These are phyloP conservation scores for Fragum fragum DNA, from an alignment of 2,888 invertebrate genomes.

Conservation along the genomic window DNA sequence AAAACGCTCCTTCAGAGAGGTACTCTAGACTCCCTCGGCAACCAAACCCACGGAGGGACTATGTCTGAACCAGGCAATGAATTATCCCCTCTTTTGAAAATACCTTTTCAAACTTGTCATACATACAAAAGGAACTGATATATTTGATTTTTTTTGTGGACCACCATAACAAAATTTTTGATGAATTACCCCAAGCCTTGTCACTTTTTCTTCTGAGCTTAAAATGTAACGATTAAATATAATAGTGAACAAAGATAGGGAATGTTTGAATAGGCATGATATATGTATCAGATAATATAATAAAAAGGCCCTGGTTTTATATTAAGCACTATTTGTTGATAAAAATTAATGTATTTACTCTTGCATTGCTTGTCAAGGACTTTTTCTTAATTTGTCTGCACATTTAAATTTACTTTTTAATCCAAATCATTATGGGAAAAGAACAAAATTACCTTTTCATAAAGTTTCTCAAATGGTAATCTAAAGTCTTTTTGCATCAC, in stretches of 20 bases:
- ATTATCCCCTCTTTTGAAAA: constrained; percentile 57
- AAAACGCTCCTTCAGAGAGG: constrained; percentile 25
- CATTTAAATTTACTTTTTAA: too few relatives aligned
- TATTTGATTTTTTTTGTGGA: constrained; percentile 57
- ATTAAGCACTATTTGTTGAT: constrained; percentile 52
- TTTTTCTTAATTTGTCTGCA: not conserved
- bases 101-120: constrained; percentile 64
- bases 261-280: constrained; percentile 64
- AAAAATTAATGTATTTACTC: constrained; percentile 43
- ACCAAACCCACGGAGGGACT: constrained; percentile 43
- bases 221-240: constrained; percentile 65
- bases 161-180: constrained; percentile 59
- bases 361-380: not conserved
- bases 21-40: constrained; percentile 56
- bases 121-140: constrained; percentile 62
- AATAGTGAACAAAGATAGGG: constrained; percentile 59
- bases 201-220: constrained; percentile 44
- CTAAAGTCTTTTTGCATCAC: too few relatives aligned
- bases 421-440: too few relatives aligned
- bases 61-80: constrained; percentile 52
- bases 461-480: too few relatives aligned
- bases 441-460: too few relatives aligned
- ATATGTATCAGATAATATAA: constrained; percentile 62
- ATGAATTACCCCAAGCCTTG: constrained; percentile 51
- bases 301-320: constrained; percentile 34